These are phyloP conservation scores for Tauraco erythrolophus DNA, from an alignment of 2,113 vertebrate genomes.

Conservation along the genomic window DNA sequence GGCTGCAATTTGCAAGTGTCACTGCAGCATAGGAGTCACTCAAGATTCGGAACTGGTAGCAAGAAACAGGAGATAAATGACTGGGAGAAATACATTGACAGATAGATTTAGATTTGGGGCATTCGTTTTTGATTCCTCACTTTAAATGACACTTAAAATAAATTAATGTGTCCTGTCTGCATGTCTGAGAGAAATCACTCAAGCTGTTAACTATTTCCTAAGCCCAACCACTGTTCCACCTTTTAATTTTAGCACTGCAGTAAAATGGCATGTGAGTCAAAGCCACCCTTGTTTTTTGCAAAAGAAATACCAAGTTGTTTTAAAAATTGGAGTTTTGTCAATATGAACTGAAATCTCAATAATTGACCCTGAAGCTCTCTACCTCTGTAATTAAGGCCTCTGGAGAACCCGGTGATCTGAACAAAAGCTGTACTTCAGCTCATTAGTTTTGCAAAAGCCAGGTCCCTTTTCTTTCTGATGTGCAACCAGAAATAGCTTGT, in stretches of 20 bases:
- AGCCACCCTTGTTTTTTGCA: not conserved
- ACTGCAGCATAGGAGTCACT: not conserved
- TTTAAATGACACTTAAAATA: not conserved
- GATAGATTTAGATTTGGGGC: not conserved
- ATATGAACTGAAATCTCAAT: not conserved
- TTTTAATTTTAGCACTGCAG: not conserved
- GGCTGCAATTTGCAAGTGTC: not conserved
- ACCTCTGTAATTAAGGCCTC: not conserved
- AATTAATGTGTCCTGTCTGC: not conserved
- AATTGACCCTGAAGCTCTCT: not conserved
- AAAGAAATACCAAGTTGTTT: not conserved
- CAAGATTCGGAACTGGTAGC: not conserved
- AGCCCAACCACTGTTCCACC: not conserved
- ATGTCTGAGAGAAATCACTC: not conserved
- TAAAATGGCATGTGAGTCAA: not conserved
- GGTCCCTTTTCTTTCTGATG: slow-evolving; percentile 3
- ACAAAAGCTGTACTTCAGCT: not conserved
- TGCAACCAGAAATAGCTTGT: not conserved
- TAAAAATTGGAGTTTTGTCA: not conserved
- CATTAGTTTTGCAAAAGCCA: not conserved
- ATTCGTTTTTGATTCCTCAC: not conserved
- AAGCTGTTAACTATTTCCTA: not conserved
- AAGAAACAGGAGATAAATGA: not conserved
- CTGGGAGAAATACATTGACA: not conserved
- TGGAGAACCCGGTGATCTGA: not conserved